Evolutionary conservation across 1,140 invertebrate species (phyloP), one percentile per base, ranked within the genome.

Genomic region (Lutraria rhynchaena): DNA sequence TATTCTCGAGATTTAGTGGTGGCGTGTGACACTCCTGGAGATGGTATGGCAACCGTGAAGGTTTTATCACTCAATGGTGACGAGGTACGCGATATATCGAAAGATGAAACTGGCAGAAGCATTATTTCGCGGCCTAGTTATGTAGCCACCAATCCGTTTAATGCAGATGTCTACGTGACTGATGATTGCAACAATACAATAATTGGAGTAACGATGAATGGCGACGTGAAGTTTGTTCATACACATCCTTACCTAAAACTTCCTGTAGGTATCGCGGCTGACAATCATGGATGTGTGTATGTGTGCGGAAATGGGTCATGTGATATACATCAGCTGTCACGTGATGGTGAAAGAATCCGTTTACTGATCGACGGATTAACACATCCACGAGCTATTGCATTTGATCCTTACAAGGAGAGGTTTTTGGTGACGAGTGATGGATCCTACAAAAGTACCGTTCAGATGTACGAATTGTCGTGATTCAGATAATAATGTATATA

Each of bases 271-370:
- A 74, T 81, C n/a, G 67, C 78, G n/a, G 78, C 78, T 17, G 78
- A 81, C 35, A 81, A 74, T 37, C 78, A 81, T 49, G 78, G 78
- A 29, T 81, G 78, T 57, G 58, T 81, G 51, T 81, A 81, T 31
- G 70, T 81, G 24, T 81, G 78, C 29, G 78, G 78, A n/a, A 81
- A 81, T 57, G 78, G 78, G 7, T 81, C 78, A 27, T 71, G 78
- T 74, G 78, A 81, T 41, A 74, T 81, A 27, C 58, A 65, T 24
- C 78, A 81, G n/a, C 37, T 81, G 46, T 63, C 78, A 61, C 29
- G 69, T 37, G 78, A 81, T 31, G 78, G 78, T 0, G 55, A 81
- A 63, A 60, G 78, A 46, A 81, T 73, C 22, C 69, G 70, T 22
- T 24, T 81, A 29, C 69, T 81, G 13, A 44, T 51, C 13, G 78